Base-by-base conservation (phyloP, 2,797 vertebrate genomes). In the Gadopsis bispinosus region DNA sequence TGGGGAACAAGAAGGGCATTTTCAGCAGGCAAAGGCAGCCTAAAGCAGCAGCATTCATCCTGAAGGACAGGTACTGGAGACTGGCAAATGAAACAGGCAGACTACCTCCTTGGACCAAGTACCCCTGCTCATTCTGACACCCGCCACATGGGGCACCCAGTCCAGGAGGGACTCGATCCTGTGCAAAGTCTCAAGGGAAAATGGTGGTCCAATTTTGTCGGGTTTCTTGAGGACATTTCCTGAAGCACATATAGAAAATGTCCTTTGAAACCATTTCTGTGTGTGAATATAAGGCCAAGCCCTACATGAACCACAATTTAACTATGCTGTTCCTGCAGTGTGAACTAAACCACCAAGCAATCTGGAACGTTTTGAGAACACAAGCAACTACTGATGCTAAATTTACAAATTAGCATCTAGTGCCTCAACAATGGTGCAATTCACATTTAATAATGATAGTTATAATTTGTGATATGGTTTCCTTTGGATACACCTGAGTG, bases 1-100 rank as follows among this genome's bases (percentile, higher is more conserved):
- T 97, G 54, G 98, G 98, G 7, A 99, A 99, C 90, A 98, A 96
- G 87, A 99, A 99, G 84, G 98, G 98, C 14, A 91, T 99, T 81
- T 99, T 99, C 88, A 99, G 92, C 35, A 96, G 98, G 2, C 97
- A 99, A 60, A 92, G 98, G 62, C 97, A 99, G 82, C 98, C 98
- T 22, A 99, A 99, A 91, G 83, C 95, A 0, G 95, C 96, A 1
- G 98, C 98, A 0, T 98, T 97, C 89, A 72, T 97, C 84, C 91
- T 99, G 73, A 96, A 93, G 86, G 96, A 98, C 59, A 93, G 98
- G 66, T 99, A 99, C 94, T 98, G 98, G 98, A 96, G 83, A 58
- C 93, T 99, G 77, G 97, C 97, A 50, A 99, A 99, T 33, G 95
- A 96, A 84, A 97, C 96, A 0, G 94, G 93, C 59, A 91, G 77